Evolutionary conservation across 2,797 vertebrate species (phyloP).

Genomic region (Lepus oiostolus): DNA sequence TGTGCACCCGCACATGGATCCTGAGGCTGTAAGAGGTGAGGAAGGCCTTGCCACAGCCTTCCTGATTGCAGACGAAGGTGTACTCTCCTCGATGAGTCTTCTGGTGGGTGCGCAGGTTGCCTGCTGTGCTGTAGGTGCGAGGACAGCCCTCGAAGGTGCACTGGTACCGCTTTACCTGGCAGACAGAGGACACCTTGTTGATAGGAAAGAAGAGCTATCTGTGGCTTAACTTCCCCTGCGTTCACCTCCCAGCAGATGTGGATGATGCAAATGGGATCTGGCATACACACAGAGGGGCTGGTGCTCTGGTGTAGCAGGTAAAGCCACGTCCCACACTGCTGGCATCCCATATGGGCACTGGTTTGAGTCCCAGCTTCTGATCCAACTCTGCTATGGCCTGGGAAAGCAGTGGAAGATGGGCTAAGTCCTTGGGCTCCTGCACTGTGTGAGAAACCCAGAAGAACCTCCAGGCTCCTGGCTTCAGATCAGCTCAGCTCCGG

Average conservation of each 20-base stretch:
- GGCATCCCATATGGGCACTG: too few relatives aligned
- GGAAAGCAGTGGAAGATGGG: too few relatives aligned
- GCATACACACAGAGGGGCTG: neutral
- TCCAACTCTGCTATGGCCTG: too few relatives aligned
- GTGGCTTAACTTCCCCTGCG: neutral
- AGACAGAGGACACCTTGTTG: constrained; percentile 69
- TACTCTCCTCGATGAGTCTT: constrained; percentile 99
- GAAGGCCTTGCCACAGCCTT: constrained; percentile 99
- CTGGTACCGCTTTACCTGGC: constrained; percentile 98
- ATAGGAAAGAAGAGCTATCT: neutral
- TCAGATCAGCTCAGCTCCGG: too few relatives aligned
- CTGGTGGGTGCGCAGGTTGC: constrained; percentile 98
- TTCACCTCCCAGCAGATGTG: neutral
- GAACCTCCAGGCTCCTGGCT: too few relatives aligned
- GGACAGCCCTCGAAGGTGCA: constrained; percentile 99
- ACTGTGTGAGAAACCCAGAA: too few relatives aligned
- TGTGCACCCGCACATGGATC: constrained; percentile 99
- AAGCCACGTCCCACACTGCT: too few relatives aligned
- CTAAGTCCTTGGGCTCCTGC: too few relatives aligned
- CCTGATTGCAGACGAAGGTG: constrained; percentile 98
- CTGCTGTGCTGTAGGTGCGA: constrained; percentile 98
- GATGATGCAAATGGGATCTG: neutral
- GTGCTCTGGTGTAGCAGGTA: too few relatives aligned
- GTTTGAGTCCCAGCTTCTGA: too few relatives aligned
- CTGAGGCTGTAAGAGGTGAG: constrained; percentile 99